Base-by-base conservation (phyloP, 2,888 invertebrate genomes). In the Drosophila colorata region DNA sequence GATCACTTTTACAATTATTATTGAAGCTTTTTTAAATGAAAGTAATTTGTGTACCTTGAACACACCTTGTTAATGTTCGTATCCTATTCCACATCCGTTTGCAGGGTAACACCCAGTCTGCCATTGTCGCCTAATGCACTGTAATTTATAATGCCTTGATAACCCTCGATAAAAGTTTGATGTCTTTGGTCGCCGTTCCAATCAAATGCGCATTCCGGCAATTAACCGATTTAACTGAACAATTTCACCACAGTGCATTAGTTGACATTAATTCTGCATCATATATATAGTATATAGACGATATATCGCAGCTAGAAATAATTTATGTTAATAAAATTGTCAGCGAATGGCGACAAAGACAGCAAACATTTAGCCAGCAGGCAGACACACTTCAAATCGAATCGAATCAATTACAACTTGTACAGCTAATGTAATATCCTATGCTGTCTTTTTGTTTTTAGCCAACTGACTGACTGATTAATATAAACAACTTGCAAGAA, bases 241-340 rank as follows among this genome's bases (percentile, higher is more conserved):
- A 78, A 70, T 80, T 74, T 64, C 48, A 53, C 33, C 64, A 14
- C 35, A 48, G 44, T 60, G 46, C 74, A 74, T 74, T 70, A 69
- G 56, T 55, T 46, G 57, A 41, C 64, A 73, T 78, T 81, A 59
- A 60, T 71, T 75, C 74, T 69, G 61, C 59, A 74, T 28, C 18
- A 38, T 11, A 40, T 35, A 41, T 43, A 18, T 33, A 52, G 31
- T 53, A 53, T 20, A 41, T 18, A 18, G 16, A 11, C 18, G 4
- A 13, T 53, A 14, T 64, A 64, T 48, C 57, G 7, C 18, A 51
- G 55, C 56, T 59, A 46, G 47, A 65, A 61, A 67, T 88, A 86
- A 80, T 80, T 83, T 80, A 78, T 80, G 84, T 68, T 86, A 80
- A 86, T 86, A 66, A 72, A 80, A 80, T 70, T 74, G 80, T 83